phyloP scores from a whole-genome alignment of 92 coral and sea anemone genomes.

The Zoanthus sociatus region DNA sequence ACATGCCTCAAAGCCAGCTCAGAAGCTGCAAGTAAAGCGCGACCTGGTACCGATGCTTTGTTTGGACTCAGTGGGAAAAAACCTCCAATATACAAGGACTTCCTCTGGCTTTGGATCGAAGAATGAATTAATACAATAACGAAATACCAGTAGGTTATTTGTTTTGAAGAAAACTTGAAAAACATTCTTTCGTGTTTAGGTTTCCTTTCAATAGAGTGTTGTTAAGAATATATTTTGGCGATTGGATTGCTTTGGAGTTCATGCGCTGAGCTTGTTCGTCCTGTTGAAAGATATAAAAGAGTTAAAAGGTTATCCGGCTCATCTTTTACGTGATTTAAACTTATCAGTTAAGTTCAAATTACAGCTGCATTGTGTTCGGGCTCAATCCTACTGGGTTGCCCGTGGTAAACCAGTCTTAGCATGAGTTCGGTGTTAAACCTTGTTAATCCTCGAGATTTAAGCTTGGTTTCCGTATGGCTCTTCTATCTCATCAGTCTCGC shows the following conservation, averaged over 20 bases:
- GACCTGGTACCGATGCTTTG: constrained; percentile 95
- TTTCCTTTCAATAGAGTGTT: neutral
- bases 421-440: no score
- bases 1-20: constrained; percentile 91
- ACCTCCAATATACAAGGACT: constrained; percentile 81
- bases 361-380: neutral
- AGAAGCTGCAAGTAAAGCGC: constrained; percentile 78
- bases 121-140: neutral
- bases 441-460: no score
- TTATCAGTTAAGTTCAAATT: neutral
- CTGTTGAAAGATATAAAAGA: constrained; percentile 15
- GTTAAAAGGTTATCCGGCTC: no score
- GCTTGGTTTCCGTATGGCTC: no score
- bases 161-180: neutral
- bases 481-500: no score
- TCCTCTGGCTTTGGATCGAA: constrained; percentile 37
- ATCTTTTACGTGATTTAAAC: neutral
- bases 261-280: neutral
- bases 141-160: neutral
- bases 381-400: neutral
- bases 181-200: neutral
- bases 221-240: neutral
- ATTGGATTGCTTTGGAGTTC: neutral
- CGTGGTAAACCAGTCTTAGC: no score
- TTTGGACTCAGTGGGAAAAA: constrained; percentile 94